Evolutionary conservation across 2,888 invertebrate species (phyloP), one percentile per base, ranked within the genome.

Genomic region (Netelia fuscicornis): DNA sequence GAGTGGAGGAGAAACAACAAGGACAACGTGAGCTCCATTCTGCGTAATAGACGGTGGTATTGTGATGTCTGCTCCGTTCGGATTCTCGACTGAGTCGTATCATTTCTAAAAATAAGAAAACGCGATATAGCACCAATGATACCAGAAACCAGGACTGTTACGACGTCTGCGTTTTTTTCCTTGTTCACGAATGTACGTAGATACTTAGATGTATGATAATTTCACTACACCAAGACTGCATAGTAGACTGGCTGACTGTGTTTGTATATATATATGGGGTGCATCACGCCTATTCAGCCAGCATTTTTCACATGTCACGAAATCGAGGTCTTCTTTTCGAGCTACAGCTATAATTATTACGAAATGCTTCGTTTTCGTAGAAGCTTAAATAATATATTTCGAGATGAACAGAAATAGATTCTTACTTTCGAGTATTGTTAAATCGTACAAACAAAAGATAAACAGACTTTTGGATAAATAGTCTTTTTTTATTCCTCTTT

Each of bases 51-150:
- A 71, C 70, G 56, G 42, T 70, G 70, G 67, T 42, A 64, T 77
- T 62, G 70, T 52, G 70, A 76, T 67, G 20, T 71, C 44, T 52
- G 25, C 67, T 70, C n/a, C 25, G 65, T 65, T 71, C 67, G 68
- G 23, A 82, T 82, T 85, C 82, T 65, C 79, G 60, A 60, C 68
- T n/a, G 62, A 62, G 72, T 72, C 76, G 81, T 81, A 85, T 85
- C 85, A 85, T 85, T 75, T 85, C 82, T 85, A 85, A 85, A 85
- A 85, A 85, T 85, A 85, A 78, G 58, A 20, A 48, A 82, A 70
- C 37, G 58, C 70, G 75, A 82, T 79, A 71, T 56, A 52, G 80
- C 54, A 75, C 52, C 78, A 56, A 81, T 37, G 74, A 60, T 75
- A 75, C 65, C 48, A 71, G 78, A 80, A 79, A 79, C 42, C 70